Evolutionary conservation across 2,797 vertebrate species (phyloP).

Genomic region (Chelmon rostratus): DNA sequence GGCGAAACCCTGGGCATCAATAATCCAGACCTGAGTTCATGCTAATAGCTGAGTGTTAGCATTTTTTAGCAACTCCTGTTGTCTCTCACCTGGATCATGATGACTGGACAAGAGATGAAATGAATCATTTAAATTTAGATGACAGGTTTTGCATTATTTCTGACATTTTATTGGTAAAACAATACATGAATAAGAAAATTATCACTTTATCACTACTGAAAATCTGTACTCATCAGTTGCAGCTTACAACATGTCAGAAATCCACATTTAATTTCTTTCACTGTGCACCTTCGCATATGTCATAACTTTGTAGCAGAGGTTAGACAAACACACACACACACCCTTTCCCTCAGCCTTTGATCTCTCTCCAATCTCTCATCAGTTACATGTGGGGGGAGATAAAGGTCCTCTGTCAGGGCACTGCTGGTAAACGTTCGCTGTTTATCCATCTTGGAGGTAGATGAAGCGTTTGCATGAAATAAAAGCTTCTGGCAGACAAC

Average conservation of each 20-base stretch:
- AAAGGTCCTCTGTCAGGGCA: constrained; percentile 50
- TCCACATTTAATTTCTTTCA: not conserved
- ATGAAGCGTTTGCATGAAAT: constrained; percentile 53
- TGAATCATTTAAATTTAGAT: too few relatives aligned
- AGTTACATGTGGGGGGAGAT: constrained; percentile 60
- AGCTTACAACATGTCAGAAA: not conserved
- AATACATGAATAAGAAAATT: not conserved
- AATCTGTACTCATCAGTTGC: too few relatives aligned
- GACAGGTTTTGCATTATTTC: too few relatives aligned
- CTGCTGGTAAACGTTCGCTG: constrained; percentile 60
- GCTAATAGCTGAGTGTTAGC: not conserved
- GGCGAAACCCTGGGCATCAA: not conserved
- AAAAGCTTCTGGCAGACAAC: constrained; percentile 40
- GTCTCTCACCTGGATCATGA: not conserved
- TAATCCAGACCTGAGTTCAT: too few relatives aligned
- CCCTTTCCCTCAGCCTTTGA: constrained; percentile 52
- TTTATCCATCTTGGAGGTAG: constrained; percentile 61
- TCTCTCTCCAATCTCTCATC: constrained; percentile 64
- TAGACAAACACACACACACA: constrained; percentile 22
- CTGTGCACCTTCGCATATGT: not conserved
- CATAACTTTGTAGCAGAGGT: not conserved
- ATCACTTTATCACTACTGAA: too few relatives aligned
- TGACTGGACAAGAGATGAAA: too few relatives aligned
- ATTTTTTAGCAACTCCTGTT: not conserved
- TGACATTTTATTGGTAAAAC: not conserved